Conservation (phyloP, 2,113 vertebrate species). For the human region GRCh38 chr5:16077001-16077500, state of each 20-base stretch:
- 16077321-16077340: not conserved
- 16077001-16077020: not conserved
- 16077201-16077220: not conserved
- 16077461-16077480: conserved; percentile 16
- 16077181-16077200: not conserved
- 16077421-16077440: not conserved
- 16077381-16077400: not conserved
- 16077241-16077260: not conserved
- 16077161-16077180: not conserved
- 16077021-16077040: not conserved
- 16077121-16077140: not conserved
- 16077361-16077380: not conserved
- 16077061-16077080: not conserved
- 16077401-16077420: not conserved
- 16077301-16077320: not conserved
- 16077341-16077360: not conserved
- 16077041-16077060: not conserved
- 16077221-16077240: not conserved
- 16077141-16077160: not conserved
- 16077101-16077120: not conserved
- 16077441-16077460: conserved; percentile 21
- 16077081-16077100: not conserved
- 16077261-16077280: not conserved
- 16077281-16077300: not conserved
- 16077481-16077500: not conserved